Evolutionary conservation across 2,797 vertebrate species (phyloP).

Genomic region (Cossypha polioptera): DNA sequence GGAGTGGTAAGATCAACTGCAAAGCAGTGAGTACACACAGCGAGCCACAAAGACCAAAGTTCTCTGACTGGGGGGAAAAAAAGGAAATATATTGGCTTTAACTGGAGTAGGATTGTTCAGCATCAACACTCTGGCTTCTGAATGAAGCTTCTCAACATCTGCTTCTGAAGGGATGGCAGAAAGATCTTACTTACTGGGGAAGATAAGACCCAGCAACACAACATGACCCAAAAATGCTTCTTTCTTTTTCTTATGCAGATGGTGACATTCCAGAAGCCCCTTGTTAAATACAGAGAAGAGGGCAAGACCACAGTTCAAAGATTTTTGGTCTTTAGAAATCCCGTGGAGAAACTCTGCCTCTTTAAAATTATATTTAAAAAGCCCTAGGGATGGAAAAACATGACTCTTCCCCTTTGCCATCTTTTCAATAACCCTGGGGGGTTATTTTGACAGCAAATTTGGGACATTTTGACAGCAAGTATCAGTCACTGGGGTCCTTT

Average conservation of each 20-base stretch:
- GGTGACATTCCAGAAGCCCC: neutral
- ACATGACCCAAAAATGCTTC: neutral
- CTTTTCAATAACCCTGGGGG: neutral
- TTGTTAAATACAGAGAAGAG: neutral
- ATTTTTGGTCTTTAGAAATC: neutral
- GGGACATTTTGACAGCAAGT: neutral
- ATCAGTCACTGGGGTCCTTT: neutral
- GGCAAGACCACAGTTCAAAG: fast-evolving
- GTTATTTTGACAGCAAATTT: neutral
- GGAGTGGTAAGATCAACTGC: slow-evolving; percentile 1
- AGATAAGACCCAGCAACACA: neutral
- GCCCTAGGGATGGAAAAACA: neutral
- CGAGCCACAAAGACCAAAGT: neutral
- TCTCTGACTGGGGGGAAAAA: neutral
- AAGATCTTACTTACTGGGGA: neutral
- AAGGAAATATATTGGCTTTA: neutral
- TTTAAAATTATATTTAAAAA: neutral
- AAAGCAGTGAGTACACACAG: neutral
- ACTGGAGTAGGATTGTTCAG: neutral
- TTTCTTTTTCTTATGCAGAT: neutral
- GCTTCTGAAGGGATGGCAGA: neutral
- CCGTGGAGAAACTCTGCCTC: neutral
- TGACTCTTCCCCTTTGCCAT: neutral
- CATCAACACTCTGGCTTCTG: fast-evolving
- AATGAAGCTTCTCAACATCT: neutral